Conservation (phyloP, 2,888 invertebrate species). For the Heliothis peltigera region DNA sequence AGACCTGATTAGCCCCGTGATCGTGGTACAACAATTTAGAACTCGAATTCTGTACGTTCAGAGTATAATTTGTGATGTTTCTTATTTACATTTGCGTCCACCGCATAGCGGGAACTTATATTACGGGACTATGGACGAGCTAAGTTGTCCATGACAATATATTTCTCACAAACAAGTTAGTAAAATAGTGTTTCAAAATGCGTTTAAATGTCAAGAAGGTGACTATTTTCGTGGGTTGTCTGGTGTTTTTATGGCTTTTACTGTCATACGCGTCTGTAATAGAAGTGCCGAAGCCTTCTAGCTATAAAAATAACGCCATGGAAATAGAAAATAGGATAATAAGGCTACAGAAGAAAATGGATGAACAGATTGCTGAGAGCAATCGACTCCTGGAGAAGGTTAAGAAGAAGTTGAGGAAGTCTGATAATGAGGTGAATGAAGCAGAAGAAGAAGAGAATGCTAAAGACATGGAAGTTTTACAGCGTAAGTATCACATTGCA, state of each 20-base stretch:
- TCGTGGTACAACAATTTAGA: constrained; percentile 27
- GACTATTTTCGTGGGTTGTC: constrained; percentile 64
- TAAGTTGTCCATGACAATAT: constrained; percentile 32
- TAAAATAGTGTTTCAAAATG: constrained; percentile 70
- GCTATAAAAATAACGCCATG: constrained; percentile 52
- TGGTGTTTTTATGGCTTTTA: constrained; percentile 76
- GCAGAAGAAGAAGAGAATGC: constrained; percentile 45
- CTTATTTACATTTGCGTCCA: constrained; percentile 54
- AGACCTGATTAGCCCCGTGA: constrained; percentile 20
- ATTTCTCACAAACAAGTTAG: constrained; percentile 34
- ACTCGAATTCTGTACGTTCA: constrained; percentile 28
- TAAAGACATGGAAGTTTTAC: constrained; percentile 37
- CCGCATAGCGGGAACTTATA: constrained; percentile 35
- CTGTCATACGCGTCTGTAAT: constrained; percentile 74
- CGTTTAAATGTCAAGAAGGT: constrained; percentile 81
- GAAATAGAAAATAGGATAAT: constrained; percentile 74
- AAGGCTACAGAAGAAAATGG: constrained; percentile 71
- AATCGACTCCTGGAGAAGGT: constrained; percentile 72
- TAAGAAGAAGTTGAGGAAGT: constrained; percentile 68
- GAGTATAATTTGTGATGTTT: constrained; percentile 54
- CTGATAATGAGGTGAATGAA: constrained; percentile 48
- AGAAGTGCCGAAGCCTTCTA: constrained; percentile 66
- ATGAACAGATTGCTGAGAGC: constrained; percentile 75
- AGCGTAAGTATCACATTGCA: constrained; percentile 56
- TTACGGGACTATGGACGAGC: constrained; percentile 47